A percentile compares a stretch with the other conserved stretches of the same genome.
phyloP scores from a whole-genome alignment of 2,113 vertebrate species.

The Archocentrus centrarchus region DNA sequence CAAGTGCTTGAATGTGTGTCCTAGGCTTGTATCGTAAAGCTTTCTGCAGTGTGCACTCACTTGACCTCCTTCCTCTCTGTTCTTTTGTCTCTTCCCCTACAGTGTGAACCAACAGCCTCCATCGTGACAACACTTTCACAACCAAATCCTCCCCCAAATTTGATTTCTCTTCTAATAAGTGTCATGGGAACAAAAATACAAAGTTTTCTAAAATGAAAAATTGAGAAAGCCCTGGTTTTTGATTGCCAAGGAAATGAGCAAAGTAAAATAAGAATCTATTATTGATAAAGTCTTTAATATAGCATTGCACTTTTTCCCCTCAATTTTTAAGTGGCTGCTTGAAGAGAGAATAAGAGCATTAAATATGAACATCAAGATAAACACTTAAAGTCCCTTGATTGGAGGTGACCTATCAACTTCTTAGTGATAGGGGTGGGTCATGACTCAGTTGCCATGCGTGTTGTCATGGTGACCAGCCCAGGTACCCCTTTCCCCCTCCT shows the following conservation, averaged over 20 bases:
- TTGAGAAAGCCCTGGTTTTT: slow-evolving; percentile 42
- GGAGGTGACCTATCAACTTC: slow-evolving; percentile 73
- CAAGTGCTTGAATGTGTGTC: slow-evolving; percentile 42
- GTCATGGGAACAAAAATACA: slow-evolving; percentile 64
- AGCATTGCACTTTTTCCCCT: slow-evolving; percentile 18
- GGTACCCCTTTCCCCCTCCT: slow-evolving; percentile 82
- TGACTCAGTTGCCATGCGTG: slow-evolving; percentile 87
- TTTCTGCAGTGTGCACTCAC: slow-evolving; percentile 56
- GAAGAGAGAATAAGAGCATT: slow-evolving; percentile 37
- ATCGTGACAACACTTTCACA: slow-evolving; percentile 41
- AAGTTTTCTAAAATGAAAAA: slow-evolving; percentile 51
- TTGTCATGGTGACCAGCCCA: slow-evolving; percentile 86
- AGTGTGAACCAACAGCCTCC: slow-evolving; percentile 62
- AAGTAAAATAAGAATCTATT: slow-evolving; percentile 62
- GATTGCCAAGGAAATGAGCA: slow-evolving; percentile 60
- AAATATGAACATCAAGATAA: slow-evolving; percentile 67
- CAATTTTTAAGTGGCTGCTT: slow-evolving; percentile 52
- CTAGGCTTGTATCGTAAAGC: slow-evolving; percentile 45
- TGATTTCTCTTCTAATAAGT: slow-evolving; percentile 44
- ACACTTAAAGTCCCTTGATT: slow-evolving; percentile 61
- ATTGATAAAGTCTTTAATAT: slow-evolving; percentile 54
- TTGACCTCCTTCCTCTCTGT: slow-evolving; percentile 64
- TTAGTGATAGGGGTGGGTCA: slow-evolving; percentile 83
- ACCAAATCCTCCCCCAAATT: slow-evolving; percentile 36
- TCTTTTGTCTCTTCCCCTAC: slow-evolving; percentile 49